Percentiles rank a stretch among this genome's conserved stretches.
phyloP scores from a whole-genome alignment of 2,113 vertebrate genomes.

The Rhea americana region DNA sequence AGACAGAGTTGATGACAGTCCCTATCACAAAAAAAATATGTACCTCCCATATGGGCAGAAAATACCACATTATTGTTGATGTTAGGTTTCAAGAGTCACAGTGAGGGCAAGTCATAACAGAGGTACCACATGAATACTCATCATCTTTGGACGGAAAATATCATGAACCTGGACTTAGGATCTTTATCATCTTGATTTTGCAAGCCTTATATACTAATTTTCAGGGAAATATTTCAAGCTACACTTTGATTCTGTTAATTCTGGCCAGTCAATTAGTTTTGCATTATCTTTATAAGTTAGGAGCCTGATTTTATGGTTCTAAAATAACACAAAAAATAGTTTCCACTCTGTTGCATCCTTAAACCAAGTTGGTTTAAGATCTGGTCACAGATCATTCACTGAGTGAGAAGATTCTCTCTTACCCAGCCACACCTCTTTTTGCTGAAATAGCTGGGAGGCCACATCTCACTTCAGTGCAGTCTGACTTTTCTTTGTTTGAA shows the following conservation, averaged over 20 bases:
- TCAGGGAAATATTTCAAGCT: not conserved
- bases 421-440: not conserved
- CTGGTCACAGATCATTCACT: not conserved
- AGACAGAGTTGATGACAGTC: not conserved
- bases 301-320: not conserved
- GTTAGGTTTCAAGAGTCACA: not conserved
- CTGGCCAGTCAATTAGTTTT: not conserved
- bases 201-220: not conserved
- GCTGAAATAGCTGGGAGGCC: not conserved
- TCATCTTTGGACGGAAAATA: not conserved
- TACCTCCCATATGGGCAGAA: not conserved
- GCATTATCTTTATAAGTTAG: not conserved
- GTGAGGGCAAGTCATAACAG: not conserved
- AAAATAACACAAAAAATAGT: not conserved
- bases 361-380: not conserved
- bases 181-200: not conserved
- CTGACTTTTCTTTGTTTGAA: not conserved
- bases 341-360: not conserved
- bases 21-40: not conserved
- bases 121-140: not conserved
- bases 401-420: not conserved
- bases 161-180: not conserved
- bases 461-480: not conserved
- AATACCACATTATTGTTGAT: not conserved
- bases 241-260: not conserved